Base-by-base conservation (phyloP, 2,113 vertebrate genomes). In the Cromileptes altivelis region DNA sequence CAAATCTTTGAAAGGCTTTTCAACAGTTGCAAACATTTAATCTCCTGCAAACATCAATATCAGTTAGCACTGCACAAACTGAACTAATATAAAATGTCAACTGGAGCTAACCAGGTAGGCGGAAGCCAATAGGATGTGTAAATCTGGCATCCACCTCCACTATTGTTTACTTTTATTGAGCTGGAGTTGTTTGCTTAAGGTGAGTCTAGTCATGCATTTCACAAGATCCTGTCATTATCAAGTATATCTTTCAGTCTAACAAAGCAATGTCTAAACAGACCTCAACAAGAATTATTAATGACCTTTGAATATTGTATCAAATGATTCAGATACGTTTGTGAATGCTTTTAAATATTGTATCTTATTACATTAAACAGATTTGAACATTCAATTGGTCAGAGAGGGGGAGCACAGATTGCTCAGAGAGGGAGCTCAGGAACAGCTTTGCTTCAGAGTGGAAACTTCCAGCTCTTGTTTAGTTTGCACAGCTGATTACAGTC, bases 181-280 rank as follows among this genome's bases (percentile, higher is more conserved):
- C 65, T 60, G 23, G 53, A 70, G 55, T 30, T 85, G 73, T 83
- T 85, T 91, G 83, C 30, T 84, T 85, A 91, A 93, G 86, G 88
- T 74, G 75, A 83, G 88, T 85, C 50, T 56, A 56, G 58, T 86
- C 85, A 75, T 75, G 88, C 77, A 40, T 87, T 71, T 68, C 15
- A 12, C 13, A 25, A 53, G 30, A 74, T 68, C 49, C 25, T 45
- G 57, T 62, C 19, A 30, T 30, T 33, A 33, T 23, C 62, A 40
- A 64, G 25, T 17, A 45, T 55, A 23, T 69, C 9, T 70, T 45
- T 52, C 25, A 30, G 8, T 74, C 57, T 13, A 47, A 56, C 27
- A 42, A 62, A 65, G 7, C 25, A 57, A 55, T 13, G 19, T 23
- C 13, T 47, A 52, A 74, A 75, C 57, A 68, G 63, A 67, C 67